These are phyloP conservation scores for Halichondria panicea DNA, from an alignment of 37 sponge, comb jelly and placozoan species.

Conservation along the genomic window DNA sequence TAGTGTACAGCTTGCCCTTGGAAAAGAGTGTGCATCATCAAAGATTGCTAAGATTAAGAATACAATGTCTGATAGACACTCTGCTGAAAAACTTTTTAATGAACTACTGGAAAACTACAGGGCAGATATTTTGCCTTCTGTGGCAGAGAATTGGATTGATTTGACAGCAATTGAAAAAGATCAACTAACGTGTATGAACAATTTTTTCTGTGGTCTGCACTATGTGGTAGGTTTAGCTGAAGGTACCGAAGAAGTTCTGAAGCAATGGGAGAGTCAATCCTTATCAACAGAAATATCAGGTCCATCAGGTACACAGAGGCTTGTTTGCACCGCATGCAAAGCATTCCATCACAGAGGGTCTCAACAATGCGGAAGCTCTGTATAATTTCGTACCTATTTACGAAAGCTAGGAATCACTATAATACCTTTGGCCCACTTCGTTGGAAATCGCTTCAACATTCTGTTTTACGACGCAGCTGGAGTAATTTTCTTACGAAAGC, in stretches of 20 bases:
- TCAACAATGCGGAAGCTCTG: slow-evolving; percentile 30
- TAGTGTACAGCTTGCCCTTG: neutral
- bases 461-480: slow-evolving; percentile 59
- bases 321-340: slow-evolving; percentile 56
- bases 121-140: slow-evolving; percentile 12
- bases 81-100: slow-evolving; percentile 35
- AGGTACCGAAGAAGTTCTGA: slow-evolving; percentile 6
- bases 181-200: neutral
- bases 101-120: slow-evolving; percentile 17
- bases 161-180: neutral
- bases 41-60: slow-evolving; percentile 10
- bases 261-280: slow-evolving; percentile 10
- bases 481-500: slow-evolving; percentile 19
- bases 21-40: slow-evolving; percentile 2
- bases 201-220: slow-evolving; percentile 34
- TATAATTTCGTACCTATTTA: slow-evolving; percentile 21
- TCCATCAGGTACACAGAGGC: slow-evolving; percentile 33
- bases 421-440: slow-evolving; percentile 44
- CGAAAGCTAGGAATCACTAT: slow-evolving; percentile 10
- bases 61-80: slow-evolving; percentile 49
- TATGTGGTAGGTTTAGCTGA: slow-evolving; percentile 44
- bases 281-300: too few relatives aligned
- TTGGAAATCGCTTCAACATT: slow-evolving; percentile 44
- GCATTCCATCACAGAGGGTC: slow-evolving; percentile 48
- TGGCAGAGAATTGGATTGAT: neutral